These are phyloP conservation scores for Tyria jacobaeae DNA, from an alignment of 2,888 invertebrate genomes.

Conservation along the genomic window DNA sequence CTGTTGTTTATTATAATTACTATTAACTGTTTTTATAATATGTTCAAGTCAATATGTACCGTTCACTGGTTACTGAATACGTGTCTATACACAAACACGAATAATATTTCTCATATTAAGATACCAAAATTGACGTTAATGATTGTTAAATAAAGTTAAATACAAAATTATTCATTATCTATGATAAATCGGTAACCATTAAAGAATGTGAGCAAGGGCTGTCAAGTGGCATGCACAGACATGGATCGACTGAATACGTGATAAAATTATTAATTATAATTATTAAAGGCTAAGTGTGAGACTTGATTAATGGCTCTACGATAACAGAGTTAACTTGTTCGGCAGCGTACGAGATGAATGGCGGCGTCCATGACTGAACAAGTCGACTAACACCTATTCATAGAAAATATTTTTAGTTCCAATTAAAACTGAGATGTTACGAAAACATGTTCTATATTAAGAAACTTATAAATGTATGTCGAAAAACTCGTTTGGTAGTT, in stretches of 20 bases:
- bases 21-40: too few relatives aligned
- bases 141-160: slow-evolving; percentile 42
- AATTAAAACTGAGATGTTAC: slow-evolving; percentile 47
- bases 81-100: slow-evolving; percentile 3
- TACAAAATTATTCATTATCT: slow-evolving; percentile 48
- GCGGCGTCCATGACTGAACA: slow-evolving; percentile 41
- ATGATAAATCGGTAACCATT: slow-evolving; percentile 55
- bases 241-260: slow-evolving; percentile 66
- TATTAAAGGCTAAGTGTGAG: slow-evolving; percentile 72
- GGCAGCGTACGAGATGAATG: slow-evolving; percentile 55
- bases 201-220: slow-evolving; percentile 34
- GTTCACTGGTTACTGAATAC: slow-evolving; percentile 1
- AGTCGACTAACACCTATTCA: slow-evolving; percentile 38
- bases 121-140: slow-evolving; percentile 32
- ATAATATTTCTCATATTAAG: slow-evolving; percentile 22
- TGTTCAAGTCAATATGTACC: slow-evolving; percentile 14
- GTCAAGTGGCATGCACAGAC: slow-evolving; percentile 46
- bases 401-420: slow-evolving; percentile 43
- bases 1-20: slow-evolving; percentile 5
- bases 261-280: slow-evolving; percentile 83
- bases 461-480: slow-evolving; percentile 21
- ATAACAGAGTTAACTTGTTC: slow-evolving; percentile 59
- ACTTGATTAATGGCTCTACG: slow-evolving; percentile 76
- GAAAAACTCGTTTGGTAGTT: slow-evolving; percentile 21
- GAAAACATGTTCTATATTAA: slow-evolving; percentile 31